A percentile compares a stretch with the other conserved stretches of the same genome.
Evolutionary conservation across 2,113 vertebrate species (phyloP).

Genomic region (Lagopus muta): DNA sequence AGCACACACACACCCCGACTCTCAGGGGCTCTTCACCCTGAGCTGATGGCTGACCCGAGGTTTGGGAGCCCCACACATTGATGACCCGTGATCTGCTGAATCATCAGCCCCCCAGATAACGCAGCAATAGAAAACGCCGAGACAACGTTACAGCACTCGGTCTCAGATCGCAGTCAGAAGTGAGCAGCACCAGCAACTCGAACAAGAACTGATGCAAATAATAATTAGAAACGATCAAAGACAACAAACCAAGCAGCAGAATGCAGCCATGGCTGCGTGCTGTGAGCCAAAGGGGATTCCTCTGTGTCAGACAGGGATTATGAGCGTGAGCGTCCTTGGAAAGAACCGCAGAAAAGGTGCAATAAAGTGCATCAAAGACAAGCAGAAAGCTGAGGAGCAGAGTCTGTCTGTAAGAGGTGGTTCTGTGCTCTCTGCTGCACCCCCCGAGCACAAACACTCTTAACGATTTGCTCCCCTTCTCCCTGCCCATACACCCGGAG

Average conservation of each 20-base stretch:
- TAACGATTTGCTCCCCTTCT: background rate
- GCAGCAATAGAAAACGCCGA: fast-evolving
- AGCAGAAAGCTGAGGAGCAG: background rate
- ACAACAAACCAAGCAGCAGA: constrained; percentile 28
- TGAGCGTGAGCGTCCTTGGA: background rate
- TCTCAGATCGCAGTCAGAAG: background rate
- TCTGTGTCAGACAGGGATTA: background rate
- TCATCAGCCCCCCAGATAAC: background rate
- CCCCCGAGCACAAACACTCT: fast-evolving
- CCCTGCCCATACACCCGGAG: background rate
- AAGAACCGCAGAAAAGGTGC: background rate
- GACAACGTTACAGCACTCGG: background rate
- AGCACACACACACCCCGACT: fast-evolving
- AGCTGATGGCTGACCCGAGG: fast-evolving
- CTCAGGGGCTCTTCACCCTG: background rate
- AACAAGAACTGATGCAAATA: background rate
- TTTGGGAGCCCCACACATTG: too few species aligned
- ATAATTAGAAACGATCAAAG: constrained; percentile 19
- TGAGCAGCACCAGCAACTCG: background rate
- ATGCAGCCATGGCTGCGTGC: background rate
- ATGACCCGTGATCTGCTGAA: background rate
- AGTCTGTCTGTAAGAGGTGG: background rate
- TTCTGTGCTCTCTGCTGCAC: background rate
- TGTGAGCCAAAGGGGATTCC: constrained; percentile 19
- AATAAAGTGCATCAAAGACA: background rate